These are phyloP conservation scores for Lonchura striata DNA, from an alignment of 2,113 vertebrate species.

Conservation along the genomic window DNA sequence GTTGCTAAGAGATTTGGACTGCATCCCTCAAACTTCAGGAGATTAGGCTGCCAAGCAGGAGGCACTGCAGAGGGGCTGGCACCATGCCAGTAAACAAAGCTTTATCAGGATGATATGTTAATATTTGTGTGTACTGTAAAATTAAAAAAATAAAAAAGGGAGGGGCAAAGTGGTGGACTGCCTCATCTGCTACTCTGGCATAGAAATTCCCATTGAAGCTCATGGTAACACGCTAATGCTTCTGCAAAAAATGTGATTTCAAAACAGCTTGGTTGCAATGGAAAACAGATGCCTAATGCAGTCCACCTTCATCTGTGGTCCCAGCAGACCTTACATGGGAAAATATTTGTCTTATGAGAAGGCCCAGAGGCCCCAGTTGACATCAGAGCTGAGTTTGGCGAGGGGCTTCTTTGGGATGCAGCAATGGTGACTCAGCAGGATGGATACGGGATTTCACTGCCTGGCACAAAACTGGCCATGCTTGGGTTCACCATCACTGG, in stretches of 20 bases:
- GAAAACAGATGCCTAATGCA: neutral
- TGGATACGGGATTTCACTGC: neutral
- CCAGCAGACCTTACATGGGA: neutral
- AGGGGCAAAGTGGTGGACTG: neutral
- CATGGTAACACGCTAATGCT: neutral
- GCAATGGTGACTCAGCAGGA: neutral
- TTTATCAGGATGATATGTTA: conserved; percentile 38
- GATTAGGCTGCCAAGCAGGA: conserved; percentile 33
- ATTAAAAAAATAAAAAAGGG: neutral
- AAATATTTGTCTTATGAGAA: neutral
- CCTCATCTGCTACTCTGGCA: conserved; percentile 18
- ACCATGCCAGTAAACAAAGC: neutral
- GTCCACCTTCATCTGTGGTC: neutral
- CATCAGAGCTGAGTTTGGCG: neutral
- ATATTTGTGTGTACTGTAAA: conserved; percentile 44
- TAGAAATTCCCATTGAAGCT: neutral
- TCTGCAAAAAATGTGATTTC: neutral
- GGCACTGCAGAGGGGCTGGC: conserved; percentile 26
- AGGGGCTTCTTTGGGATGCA: neutral
- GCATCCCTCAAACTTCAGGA: conserved; percentile 25
- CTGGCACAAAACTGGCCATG: neutral
- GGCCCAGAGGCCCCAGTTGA: neutral
- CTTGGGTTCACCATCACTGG: accelerated
- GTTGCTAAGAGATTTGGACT: conserved; percentile 59
- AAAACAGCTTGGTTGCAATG: neutral